Evolutionary conservation across 2,113 vertebrate species (phyloP).

Genomic region (Raja brachyura): DNA sequence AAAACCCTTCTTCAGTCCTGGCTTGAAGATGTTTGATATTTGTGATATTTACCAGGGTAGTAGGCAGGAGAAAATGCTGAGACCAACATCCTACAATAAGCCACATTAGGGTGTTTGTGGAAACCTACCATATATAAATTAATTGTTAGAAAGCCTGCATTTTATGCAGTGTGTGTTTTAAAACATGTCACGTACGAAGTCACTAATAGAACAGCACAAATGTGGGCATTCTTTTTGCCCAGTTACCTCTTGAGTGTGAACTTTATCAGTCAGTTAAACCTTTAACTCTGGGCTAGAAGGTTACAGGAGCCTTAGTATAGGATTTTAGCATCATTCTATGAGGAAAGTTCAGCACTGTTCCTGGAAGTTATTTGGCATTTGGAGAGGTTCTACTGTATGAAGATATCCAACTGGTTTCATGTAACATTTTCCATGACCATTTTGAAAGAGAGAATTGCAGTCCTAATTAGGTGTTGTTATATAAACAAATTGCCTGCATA

Average conservation of each 20-base stretch:
- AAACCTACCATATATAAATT: background rate
- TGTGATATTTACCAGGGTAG: background rate
- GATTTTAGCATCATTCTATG: background rate
- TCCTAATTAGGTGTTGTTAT: background rate
- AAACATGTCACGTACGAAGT: background rate
- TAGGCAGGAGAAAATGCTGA: background rate
- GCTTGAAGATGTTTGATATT: too few species aligned
- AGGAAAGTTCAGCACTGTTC: background rate
- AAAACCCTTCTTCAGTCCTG: too few species aligned
- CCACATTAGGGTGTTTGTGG: background rate
- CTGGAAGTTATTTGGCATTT: background rate
- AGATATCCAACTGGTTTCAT: background rate
- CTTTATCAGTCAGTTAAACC: background rate
- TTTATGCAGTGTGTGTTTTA: background rate
- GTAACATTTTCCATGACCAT: background rate
- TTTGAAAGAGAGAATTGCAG: background rate
- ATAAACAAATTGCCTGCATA: background rate
- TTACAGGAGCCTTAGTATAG: background rate
- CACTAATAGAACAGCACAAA: background rate
- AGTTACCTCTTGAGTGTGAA: background rate
- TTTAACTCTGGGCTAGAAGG: background rate
- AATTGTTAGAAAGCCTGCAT: background rate
- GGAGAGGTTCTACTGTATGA: background rate
- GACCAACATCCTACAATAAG: background rate
- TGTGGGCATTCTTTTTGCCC: background rate